A percentile compares a stretch with the other conserved stretches of the same genome.
Conservation (phyloP, 1,140 invertebrate species). For the Leguminivora glycinivorella region DNA sequence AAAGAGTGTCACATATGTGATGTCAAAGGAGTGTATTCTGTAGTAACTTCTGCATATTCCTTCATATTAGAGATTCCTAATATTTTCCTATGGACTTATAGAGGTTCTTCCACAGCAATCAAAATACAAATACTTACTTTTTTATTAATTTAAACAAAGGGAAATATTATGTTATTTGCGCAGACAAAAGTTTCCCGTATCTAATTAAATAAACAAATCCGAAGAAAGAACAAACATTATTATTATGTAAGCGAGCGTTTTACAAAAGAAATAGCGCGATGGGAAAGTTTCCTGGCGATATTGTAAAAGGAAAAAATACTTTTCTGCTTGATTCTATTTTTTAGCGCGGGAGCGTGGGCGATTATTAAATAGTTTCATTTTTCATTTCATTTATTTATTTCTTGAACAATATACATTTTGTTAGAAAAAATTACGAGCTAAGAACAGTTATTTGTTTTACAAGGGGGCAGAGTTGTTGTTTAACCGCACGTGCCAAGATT, state of each 20-base stretch:
- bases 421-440: too few relatives aligned
- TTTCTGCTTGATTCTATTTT: slow-evolving; percentile 9
- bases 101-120: not conserved
- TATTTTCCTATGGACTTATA: too few relatives aligned
- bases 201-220: slow-evolving; percentile 5
- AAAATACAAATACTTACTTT: not conserved
- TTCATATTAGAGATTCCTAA: too few relatives aligned
- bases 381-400: too few relatives aligned
- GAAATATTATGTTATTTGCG: not conserved
- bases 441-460: too few relatives aligned
- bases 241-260: slow-evolving; percentile 9
- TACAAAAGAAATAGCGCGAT: slow-evolving; percentile 4
- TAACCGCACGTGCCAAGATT: too few relatives aligned
- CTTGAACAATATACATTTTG: too few relatives aligned
- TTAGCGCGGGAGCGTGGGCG: not conserved
- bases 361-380: too few relatives aligned
- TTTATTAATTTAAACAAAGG: not conserved
- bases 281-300: not conserved
- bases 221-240: not conserved
- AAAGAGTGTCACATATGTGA: too few relatives aligned
- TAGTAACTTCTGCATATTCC: too few relatives aligned
- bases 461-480: too few relatives aligned
- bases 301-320: not conserved
- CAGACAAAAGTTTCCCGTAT: not conserved
- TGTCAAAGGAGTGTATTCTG: too few relatives aligned